phyloP scores from a whole-genome alignment of 2,888 invertebrate genomes.

The Magallana nippona region DNA sequence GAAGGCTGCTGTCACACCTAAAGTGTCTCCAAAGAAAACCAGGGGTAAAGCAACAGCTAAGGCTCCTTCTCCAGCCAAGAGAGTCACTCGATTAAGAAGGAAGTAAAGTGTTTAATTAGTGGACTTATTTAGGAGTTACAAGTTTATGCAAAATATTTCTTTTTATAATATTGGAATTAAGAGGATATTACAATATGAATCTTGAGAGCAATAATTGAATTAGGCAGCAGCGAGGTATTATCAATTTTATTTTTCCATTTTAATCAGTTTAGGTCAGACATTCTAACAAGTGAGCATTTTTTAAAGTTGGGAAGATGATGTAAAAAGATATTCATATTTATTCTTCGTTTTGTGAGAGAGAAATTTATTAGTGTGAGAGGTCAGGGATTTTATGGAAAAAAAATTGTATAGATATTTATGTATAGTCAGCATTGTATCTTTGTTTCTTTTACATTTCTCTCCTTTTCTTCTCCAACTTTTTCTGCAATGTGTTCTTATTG shows the following conservation, averaged over 20 bases:
- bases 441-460: neutral
- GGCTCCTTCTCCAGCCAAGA: slow-evolving; percentile 50
- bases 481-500: neutral
- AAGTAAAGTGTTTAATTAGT: neutral
- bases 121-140: too few species aligned
- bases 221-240: neutral
- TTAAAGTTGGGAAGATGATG: neutral
- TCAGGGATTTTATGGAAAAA: neutral
- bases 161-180: too few species aligned
- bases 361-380: neutral
- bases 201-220: too few species aligned
- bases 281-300: neutral
- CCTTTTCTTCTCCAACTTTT: neutral
- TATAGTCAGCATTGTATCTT: neutral
- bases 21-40: slow-evolving; percentile 37
- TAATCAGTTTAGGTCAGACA: too few species aligned
- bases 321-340: neutral
- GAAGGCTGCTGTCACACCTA: neutral
- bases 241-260: too few species aligned
- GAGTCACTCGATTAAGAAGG: slow-evolving; percentile 43
- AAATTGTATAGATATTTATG: slow-evolving; percentile 24
- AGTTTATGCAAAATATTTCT: too few species aligned
- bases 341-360: neutral
- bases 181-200: too few species aligned
- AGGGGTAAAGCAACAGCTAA: slow-evolving; percentile 46